phyloP scores from a whole-genome alignment of 2,888 invertebrate genomes.

The Troides helena region DNA sequence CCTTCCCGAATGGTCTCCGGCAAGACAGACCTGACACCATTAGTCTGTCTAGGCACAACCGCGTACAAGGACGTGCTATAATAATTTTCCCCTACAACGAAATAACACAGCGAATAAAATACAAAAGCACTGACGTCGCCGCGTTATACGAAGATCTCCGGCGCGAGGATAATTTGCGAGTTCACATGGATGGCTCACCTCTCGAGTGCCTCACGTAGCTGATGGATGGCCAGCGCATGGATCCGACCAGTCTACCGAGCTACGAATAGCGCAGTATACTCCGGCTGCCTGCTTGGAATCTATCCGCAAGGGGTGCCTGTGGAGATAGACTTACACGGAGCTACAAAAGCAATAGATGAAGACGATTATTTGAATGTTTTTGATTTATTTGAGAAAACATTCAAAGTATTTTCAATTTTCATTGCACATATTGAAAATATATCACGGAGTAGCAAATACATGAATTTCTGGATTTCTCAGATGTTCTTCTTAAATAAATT shows the following conservation, averaged over 20 bases:
- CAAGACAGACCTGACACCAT: too few species aligned
- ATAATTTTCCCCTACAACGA: too few species aligned
- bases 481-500: too few species aligned
- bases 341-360: conserved; percentile 23
- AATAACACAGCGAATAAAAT: too few species aligned
- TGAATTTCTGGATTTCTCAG: too few species aligned
- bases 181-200: conserved; percentile 20
- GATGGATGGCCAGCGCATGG: conserved; percentile 30
- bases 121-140: not conserved
- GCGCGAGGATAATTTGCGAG: conserved; percentile 18
- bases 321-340: conserved; percentile 29
- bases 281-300: conserved; percentile 44
- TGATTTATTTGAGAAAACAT: not conserved
- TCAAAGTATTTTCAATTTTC: too few species aligned
- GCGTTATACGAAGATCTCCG: conserved; percentile 8
- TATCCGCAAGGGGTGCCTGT: conserved; percentile 41
- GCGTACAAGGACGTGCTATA: too few species aligned
- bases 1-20: too few species aligned
- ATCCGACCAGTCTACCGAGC: conserved; percentile 22
- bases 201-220: conserved; percentile 33
- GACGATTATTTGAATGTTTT: not conserved
- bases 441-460: too few species aligned
- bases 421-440: too few species aligned
- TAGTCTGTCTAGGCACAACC: too few species aligned
- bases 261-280: conserved; percentile 37